These are phyloP conservation scores for Dasypogon diadema DNA, from an alignment of 2,888 invertebrate genomes.

Conservation along the genomic window DNA sequence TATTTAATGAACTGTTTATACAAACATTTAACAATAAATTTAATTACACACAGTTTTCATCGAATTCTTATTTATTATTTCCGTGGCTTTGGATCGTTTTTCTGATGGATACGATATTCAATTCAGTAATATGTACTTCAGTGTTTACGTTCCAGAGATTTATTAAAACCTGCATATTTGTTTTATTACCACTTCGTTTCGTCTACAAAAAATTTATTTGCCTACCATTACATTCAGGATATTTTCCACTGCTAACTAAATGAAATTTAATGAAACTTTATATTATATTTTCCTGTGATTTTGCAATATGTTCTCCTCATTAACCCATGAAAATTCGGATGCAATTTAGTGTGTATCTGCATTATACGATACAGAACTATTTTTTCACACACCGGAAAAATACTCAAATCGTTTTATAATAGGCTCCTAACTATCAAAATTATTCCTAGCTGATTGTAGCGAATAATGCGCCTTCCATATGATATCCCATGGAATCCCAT, in stretches of 20 bases:
- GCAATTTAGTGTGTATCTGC: too few species aligned
- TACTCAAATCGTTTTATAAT: too few species aligned
- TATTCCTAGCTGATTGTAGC: too few species aligned
- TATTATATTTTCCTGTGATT: too few species aligned
- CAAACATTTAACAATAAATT: conserved; percentile 33
- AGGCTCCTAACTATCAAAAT: too few species aligned
- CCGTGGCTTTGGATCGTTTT: conserved; percentile 1
- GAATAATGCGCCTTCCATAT: too few species aligned
- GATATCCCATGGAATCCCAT: too few species aligned
- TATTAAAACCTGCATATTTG: background rate
- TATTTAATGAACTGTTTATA: conserved; percentile 19
- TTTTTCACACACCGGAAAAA: too few species aligned
- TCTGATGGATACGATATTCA: background rate
- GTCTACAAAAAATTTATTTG: background rate
- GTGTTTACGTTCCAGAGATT: background rate
- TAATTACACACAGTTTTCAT: conserved; percentile 16
- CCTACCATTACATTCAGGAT: background rate
- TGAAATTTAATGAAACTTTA: background rate
- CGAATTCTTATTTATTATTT: conserved; percentile 12
- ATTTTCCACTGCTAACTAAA: background rate
- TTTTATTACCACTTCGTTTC: background rate
- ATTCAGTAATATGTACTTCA: conserved; percentile 11
- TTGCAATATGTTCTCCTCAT: too few species aligned
- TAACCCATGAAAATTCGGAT: too few species aligned
- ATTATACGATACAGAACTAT: too few species aligned